Base-by-base conservation (phyloP, 2,797 vertebrate genomes). In the Artibeus lituratus region DNA sequence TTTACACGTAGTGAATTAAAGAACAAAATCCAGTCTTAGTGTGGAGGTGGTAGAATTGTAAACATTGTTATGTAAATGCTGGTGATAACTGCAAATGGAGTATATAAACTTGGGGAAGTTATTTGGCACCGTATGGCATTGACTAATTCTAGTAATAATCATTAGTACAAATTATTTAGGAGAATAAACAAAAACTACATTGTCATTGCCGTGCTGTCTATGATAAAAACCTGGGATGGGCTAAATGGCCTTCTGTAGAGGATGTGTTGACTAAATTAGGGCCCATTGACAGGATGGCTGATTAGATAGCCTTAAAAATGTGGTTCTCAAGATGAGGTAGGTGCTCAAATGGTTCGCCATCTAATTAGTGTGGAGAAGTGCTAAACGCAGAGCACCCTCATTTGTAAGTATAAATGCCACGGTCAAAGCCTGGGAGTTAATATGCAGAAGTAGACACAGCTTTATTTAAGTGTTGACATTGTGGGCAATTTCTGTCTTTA, bases 301-400 rank as follows among this genome's bases (percentile, higher is more conserved):
- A 70, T 94, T 93, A 77, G 15, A 19, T 35, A 74, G 73, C 77
- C 15, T 55, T 70, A 73, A 84, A 90, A 81, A 95, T 82, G 77
- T 65, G 84, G 78, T 95, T 93, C 73, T 94, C 72, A 16, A 70
- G 94, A 88, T 93, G 55, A 87, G 55, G 81, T 77, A 72, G 65
- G 49, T 51, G 39, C 90, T 94, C 76, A 72, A 76, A 78, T 78
- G 53, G 18, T 86, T 93, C 87, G 51, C 83, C 85, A 39, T 69
- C 76, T 87, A 92, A 5, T 96, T 92, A 95, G 82, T 90, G 77
- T 94, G 62, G 44, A n/a, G 92, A 94, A 32, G 87, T 47, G 18
- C 69, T 35, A 29, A 85, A 51, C 57, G 73, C 5, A 39, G 44
- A 77, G 57, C 73, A 70, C 76, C 49, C 42, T 95, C 42, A 77